These are phyloP conservation scores for Phrynosoma blainvillii DNA, from an alignment of 2,113 vertebrate species.

Conservation along the genomic window DNA sequence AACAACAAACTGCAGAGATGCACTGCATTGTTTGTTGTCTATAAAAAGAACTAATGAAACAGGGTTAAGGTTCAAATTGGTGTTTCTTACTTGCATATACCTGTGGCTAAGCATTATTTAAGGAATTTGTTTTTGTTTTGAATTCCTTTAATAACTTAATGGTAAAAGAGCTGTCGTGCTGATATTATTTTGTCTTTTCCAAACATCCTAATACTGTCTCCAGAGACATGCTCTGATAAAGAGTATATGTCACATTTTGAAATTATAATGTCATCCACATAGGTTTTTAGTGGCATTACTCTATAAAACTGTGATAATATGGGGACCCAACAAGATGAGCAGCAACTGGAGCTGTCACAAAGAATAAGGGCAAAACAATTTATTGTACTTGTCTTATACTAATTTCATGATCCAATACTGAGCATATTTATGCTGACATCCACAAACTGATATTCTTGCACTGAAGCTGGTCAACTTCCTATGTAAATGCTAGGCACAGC, in stretches of 20 bases:
- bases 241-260: conserved; percentile 24
- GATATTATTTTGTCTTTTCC: conserved; percentile 7
- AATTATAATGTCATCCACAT: conserved; percentile 18
- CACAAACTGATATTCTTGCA: neutral
- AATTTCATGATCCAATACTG: conserved; percentile 5
- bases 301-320: conserved; percentile 18
- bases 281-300: conserved; percentile 19
- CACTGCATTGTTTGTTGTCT: conserved; percentile 47
- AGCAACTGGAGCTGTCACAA: conserved; percentile 1
- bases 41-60: conserved; percentile 43
- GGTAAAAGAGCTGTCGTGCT: conserved; percentile 1
- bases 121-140: conserved; percentile 1
- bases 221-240: neutral
- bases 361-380: conserved; percentile 2
- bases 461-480: neutral
- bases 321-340: neutral
- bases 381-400: neutral
- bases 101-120: neutral
- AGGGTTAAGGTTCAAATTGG: conserved; percentile 12
- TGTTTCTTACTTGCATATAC: accelerated
- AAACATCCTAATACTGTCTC: neutral
- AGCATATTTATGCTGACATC: neutral
- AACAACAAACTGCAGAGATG: conserved; percentile 16
- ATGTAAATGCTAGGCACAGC: neutral
- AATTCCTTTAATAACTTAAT: neutral